These are phyloP conservation scores for Carterocephalus palaemon DNA, from an alignment of 2,888 invertebrate species.

Conservation along the genomic window DNA sequence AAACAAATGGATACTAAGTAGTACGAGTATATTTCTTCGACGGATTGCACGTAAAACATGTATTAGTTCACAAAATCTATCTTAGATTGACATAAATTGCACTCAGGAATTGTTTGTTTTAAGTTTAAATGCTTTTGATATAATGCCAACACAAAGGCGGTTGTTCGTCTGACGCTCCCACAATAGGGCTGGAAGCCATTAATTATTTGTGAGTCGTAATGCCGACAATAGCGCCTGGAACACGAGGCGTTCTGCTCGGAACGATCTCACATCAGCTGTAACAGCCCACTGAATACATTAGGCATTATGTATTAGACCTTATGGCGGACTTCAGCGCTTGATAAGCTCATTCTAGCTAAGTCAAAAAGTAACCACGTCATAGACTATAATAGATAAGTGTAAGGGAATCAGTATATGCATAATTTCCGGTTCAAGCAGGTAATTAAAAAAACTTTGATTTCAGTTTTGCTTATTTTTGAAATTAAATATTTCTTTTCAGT, in stretches of 20 bases:
- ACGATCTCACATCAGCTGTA: conserved; percentile 21
- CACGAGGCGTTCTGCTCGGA: conserved; percentile 17
- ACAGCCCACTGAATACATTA: conserved; percentile 17
- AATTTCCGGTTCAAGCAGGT: too few relatives aligned
- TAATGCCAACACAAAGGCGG: conserved; percentile 14
- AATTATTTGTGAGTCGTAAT: conserved; percentile 22
- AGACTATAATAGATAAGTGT: neutral
- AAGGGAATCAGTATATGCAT: too few relatives aligned
- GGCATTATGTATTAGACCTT: conserved; percentile 15
- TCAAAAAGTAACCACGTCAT: conserved; percentile 9
- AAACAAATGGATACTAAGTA: too few relatives aligned
- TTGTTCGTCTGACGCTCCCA: conserved; percentile 18
- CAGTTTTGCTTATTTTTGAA: too few relatives aligned
- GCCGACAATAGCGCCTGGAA: conserved; percentile 20
- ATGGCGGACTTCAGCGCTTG: conserved; percentile 9
- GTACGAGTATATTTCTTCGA: too few relatives aligned
- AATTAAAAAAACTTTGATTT: too few relatives aligned
- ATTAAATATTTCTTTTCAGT: too few relatives aligned
- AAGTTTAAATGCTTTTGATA: conserved; percentile 20
- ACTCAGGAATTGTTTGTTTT: conserved; percentile 15
- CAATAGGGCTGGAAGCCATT: conserved; percentile 20
- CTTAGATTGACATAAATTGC: conserved; percentile 13
- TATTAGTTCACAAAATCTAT: conserved; percentile 4
- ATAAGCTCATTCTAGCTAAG: conserved; percentile 8
- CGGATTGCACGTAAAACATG: too few relatives aligned